Percentiles rank a stretch among this genome's conserved stretches.
phyloP scores from a whole-genome alignment of 92 coral and sea anemone genomes.

The Zoanthus sansibaricus region DNA sequence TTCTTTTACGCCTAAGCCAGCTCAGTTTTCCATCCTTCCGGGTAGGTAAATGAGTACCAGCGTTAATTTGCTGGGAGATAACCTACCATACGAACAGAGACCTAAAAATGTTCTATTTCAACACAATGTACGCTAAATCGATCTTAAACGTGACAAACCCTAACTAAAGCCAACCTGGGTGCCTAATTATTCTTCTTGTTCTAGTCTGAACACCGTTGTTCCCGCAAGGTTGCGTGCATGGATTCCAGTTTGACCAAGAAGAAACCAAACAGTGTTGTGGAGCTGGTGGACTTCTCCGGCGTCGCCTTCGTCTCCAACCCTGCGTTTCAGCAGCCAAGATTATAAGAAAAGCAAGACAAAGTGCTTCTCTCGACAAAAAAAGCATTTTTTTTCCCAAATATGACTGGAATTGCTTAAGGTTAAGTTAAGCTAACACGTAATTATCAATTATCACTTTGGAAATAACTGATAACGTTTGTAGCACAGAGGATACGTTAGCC shows the following conservation, averaged over 20 bases:
- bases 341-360: not conserved
- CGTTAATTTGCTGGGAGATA: no score
- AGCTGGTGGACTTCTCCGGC: slow-evolving; percentile 42
- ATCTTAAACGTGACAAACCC: not conserved
- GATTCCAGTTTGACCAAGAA: slow-evolving; percentile 53
- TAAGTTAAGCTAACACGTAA: no score
- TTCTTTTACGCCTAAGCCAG: no score
- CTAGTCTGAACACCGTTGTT: slow-evolving; percentile 55
- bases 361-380: not conserved
- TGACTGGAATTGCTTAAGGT: not conserved
- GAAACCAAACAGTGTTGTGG: slow-evolving; percentile 46
- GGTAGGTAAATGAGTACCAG: no score
- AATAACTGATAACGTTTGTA: no score
- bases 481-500: no score
- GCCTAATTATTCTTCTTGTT: slow-evolving; percentile 8
- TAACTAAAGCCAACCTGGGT: slow-evolving; percentile 13
- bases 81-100: no score
- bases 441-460: no score
- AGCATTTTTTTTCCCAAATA: not conserved
- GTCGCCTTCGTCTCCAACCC: slow-evolving; percentile 47
- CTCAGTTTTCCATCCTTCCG: no score
- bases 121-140: not conserved
- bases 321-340: not conserved
- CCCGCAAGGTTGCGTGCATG: slow-evolving; percentile 65
- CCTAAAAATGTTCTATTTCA: not conserved